Conservation (phyloP, 2,113 vertebrate species). For the Myrmophylax atrothorax region DNA sequence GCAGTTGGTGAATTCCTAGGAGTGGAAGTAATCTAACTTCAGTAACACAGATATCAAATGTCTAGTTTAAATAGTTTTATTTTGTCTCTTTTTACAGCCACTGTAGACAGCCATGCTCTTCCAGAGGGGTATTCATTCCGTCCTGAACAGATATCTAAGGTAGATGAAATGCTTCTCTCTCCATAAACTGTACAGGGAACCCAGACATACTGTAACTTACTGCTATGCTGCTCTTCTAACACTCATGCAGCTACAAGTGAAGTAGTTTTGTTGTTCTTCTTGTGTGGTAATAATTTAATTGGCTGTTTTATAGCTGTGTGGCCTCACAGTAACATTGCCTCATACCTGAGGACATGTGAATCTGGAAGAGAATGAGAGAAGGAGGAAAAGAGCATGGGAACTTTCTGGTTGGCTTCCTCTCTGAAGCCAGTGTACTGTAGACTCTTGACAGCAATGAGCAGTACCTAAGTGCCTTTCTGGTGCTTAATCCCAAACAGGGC, state of each 20-base stretch:
- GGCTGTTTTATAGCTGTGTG: background rate
- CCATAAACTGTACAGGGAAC: background rate
- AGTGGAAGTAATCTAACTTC: background rate
- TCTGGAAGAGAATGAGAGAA: background rate
- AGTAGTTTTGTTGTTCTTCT: background rate
- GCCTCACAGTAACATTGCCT: background rate
- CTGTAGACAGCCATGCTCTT: background rate
- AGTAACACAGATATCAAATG: background rate
- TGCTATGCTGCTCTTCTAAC: background rate
- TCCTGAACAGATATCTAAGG: background rate
- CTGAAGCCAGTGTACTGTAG: background rate
- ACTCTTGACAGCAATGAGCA: conserved; percentile 14
- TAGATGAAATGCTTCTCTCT: background rate
- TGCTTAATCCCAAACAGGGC: conserved; percentile 15
- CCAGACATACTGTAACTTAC: background rate
- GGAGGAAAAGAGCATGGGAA: background rate
- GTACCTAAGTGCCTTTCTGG: background rate
- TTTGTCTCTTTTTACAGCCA: background rate
- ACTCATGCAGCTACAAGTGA: background rate
- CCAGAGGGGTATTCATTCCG: background rate
- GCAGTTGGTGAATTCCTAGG: background rate
- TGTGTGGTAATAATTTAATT: background rate
- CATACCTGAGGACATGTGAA: background rate
- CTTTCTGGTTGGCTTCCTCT: background rate
- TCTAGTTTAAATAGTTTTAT: background rate